These are phyloP conservation scores for Cebus imitator DNA, from an alignment of 2,113 vertebrate genomes.

Conservation along the genomic window DNA sequence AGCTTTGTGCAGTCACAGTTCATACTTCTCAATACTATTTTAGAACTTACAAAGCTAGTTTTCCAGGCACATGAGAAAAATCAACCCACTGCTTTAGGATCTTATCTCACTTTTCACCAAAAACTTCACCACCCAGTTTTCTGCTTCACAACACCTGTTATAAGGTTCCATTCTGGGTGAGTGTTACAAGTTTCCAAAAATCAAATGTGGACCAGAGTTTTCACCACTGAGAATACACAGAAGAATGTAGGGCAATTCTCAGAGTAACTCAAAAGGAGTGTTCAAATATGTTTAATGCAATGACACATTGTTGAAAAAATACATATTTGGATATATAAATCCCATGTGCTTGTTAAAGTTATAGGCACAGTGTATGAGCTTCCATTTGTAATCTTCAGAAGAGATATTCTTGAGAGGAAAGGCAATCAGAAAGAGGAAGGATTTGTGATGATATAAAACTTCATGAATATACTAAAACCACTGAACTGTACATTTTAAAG, in stretches of 20 bases:
- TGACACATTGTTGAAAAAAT: neutral
- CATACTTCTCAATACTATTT: neutral
- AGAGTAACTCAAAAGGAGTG: neutral
- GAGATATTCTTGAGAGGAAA: neutral
- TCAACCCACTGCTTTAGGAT: neutral
- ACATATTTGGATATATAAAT: neutral
- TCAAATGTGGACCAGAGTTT: neutral
- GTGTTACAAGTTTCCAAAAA: neutral
- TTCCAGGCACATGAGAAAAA: neutral
- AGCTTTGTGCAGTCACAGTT: neutral
- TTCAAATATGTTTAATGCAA: neutral
- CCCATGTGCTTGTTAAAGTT: neutral
- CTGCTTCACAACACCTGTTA: neutral
- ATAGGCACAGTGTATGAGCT: neutral
- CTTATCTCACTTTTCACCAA: neutral
- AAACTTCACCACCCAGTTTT: neutral
- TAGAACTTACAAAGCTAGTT: neutral
- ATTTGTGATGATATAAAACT: neutral
- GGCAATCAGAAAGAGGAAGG: neutral
- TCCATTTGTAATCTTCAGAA: neutral
- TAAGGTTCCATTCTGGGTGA: neutral
- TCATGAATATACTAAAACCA: neutral
- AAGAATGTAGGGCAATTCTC: neutral
- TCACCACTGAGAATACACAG: neutral
- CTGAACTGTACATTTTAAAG: neutral